These are phyloP conservation scores for Synaphobranchus kaupii DNA, from an alignment of 2,797 vertebrate genomes.

Conservation along the genomic window DNA sequence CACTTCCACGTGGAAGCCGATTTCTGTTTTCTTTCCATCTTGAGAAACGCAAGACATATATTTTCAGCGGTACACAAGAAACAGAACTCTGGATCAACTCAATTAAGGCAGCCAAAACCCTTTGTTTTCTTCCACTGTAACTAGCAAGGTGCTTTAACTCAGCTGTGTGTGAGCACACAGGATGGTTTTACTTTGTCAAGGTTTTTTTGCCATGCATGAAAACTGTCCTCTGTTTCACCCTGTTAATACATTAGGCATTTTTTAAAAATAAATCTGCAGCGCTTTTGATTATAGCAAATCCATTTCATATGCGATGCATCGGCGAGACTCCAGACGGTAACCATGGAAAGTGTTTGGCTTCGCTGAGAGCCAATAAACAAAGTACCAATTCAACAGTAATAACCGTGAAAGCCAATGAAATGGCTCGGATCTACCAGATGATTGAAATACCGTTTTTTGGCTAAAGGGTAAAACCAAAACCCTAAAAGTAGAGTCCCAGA, in stretches of 20 bases:
- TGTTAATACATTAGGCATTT: background rate
- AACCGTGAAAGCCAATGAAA: background rate
- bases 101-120: background rate
- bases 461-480: background rate
- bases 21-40: background rate
- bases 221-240: background rate
- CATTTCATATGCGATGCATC: background rate
- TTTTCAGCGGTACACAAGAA: too few species aligned
- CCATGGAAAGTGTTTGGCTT: background rate
- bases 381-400: background rate
- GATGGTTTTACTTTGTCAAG: background rate
- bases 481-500: background rate
- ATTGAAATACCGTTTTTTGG: background rate
- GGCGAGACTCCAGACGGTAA: background rate
- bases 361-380: background rate
- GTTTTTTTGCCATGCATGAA: background rate
- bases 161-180: background rate
- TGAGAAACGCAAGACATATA: background rate
- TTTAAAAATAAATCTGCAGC: background rate
- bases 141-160: background rate
- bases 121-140: background rate
- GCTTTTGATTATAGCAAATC: background rate
- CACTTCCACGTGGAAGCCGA: background rate
- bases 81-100: background rate
- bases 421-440: background rate